phyloP scores from a whole-genome alignment of 2,888 invertebrate species.

The Aricia artaxerxes region DNA sequence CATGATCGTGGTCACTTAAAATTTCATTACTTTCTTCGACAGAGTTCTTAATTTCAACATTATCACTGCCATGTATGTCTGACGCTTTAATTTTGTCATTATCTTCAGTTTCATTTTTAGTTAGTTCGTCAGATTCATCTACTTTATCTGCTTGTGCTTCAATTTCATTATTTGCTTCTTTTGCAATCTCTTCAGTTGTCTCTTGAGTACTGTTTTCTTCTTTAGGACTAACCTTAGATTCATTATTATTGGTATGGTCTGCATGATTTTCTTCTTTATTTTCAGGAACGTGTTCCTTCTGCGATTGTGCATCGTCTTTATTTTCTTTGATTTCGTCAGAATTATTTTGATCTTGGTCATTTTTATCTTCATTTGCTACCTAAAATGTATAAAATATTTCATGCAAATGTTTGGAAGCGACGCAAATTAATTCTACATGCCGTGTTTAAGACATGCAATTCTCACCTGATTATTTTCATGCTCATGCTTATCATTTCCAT shows the following conservation, averaged over 20 bases:
- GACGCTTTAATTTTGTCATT: conserved; percentile 38
- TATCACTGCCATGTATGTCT: conserved; percentile 38
- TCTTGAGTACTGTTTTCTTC: conserved; percentile 39
- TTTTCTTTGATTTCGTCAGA: conserved; percentile 34
- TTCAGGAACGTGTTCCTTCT: not conserved
- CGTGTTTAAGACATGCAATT: conserved; percentile 55
- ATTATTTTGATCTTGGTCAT: conserved; percentile 29
- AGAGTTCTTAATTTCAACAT: conserved; percentile 38
- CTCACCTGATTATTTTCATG: conserved; percentile 61
- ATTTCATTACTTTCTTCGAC: conserved; percentile 40
- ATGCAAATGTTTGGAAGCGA: conserved; percentile 78
- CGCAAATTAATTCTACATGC: conserved; percentile 64
- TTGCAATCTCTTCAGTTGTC: not conserved
- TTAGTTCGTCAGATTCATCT: conserved; percentile 35
- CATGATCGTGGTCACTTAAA: conserved; percentile 40
- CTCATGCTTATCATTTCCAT: conserved; percentile 45
- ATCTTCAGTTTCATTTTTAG: conserved; percentile 39
- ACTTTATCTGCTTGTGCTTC: conserved; percentile 42
- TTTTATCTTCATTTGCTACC: conserved; percentile 46
- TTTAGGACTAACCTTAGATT: conserved; percentile 34
- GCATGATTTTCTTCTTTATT: conserved; percentile 23
- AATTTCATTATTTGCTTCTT: conserved; percentile 40
- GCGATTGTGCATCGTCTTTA: conserved; percentile 30
- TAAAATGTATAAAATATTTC: conserved; percentile 70
- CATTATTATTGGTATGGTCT: conserved; percentile 44